Evolutionary conservation across 2,888 invertebrate species (phyloP), one percentile per base, ranked within the genome.

Genomic region (Copidosoma aretas): DNA sequence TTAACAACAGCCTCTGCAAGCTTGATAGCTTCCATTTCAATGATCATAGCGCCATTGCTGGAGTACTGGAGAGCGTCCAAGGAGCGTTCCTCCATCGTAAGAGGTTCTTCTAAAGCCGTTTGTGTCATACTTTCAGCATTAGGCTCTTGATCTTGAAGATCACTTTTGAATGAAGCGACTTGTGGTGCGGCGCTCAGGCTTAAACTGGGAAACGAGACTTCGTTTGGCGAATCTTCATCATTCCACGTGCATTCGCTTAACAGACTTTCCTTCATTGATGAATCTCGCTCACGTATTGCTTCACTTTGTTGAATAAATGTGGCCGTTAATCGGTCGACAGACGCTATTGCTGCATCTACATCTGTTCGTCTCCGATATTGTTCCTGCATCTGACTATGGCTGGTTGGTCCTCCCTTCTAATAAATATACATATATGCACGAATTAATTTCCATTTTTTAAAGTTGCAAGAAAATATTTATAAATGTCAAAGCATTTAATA

Each of bases 131-230:
- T 32, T 12, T 52, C 10, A 22, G 8, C 12, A 21, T n/a, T 52
- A 12, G 52, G 19, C 2, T 4, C 82, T 81, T 57, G 54, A 76
- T 74, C 75, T 76, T 69, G 61, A 10, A 66, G 82, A 74, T 91
- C 90, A 75, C 90, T 90, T 65, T 87, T 88, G 69, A 91, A 88
- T 0, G 93, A 91, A 0, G 89, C 87, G 1, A 91, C 87, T 77
- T 91, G 85, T 0, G 92, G 93, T 0, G 90, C 90, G 46, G 90
- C 90, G 46, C 92, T 91, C 43, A 91, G 89, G 74, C 93, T 93
- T 64, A 93, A 89, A 60, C 92, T 93, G 0, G 93, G 93, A 81
- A 93, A 93, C 0, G 93, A 92, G 43, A 92, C 86, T 79, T 93
- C 92, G 80, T 92, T 92, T 0, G 91, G 91, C 0, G 91, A 90